Base-by-base conservation (phyloP, 2,797 vertebrate genomes). In the Hoplostethus mediterraneus region DNA sequence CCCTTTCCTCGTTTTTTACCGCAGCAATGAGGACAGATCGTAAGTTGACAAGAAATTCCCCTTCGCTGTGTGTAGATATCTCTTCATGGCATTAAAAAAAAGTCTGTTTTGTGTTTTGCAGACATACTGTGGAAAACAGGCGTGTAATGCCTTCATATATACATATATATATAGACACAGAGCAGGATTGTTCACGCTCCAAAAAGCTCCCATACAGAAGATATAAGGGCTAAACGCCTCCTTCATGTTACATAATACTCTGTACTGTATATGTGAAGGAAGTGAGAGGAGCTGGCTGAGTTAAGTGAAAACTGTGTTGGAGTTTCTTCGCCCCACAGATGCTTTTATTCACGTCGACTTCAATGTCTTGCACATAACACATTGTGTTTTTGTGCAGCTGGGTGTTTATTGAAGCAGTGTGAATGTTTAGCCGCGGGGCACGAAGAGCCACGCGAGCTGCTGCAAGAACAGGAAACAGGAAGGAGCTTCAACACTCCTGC, bases 11-110 rank as follows among this genome's bases (percentile, higher is more conserved):
- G 95, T 97, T 45, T 98, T 98, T 87, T 96, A 95, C 82, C 93
- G 97, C 87, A 98, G 96, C 78, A 97, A 98, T 59, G 97, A 97
- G 89, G 97, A 98, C 66, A 96, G 97, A 92, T 97, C 96, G 97
- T 97, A 90, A 94, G 93, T 95, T 57, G 59, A 67, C 73, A 25
- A 5, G 79, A 57, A 5, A 25, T 17, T 45, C 28, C 30, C 56
- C 28, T 2, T 3, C 62, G 17, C n/a, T 63, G 3, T 73, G 16
- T 58, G 17, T 21, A 0, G 4, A 52, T 36, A 33, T 80, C 45
- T 25, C 31, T 58, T 71, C 63, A 14, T 8, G 59, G 58, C 47
- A 54, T 68, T 6, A 58, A 28, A 36, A 25, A 62, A 42, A 49
- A 48, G 52, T 64, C 55, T 81, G 10, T 1, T 10, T 48, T 25